Evolutionary conservation across 2,888 invertebrate genomes (phyloP).

Genomic region (Diadegma fenestrale): DNA sequence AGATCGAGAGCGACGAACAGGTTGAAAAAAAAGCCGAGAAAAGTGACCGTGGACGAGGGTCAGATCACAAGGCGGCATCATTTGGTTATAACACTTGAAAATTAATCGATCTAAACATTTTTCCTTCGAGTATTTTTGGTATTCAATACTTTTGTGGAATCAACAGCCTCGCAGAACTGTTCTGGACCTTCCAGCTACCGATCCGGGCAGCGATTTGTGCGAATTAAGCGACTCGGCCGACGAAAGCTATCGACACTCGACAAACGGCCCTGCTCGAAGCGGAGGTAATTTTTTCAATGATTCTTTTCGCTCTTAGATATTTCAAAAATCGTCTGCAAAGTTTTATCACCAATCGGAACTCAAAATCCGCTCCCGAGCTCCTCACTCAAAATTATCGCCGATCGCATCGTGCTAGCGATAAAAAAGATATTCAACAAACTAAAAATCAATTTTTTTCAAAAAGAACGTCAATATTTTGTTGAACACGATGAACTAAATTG

Average conservation of each 20-base stretch:
- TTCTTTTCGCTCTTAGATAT: neutral
- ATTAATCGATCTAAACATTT: conserved; percentile 1
- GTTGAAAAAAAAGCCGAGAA: conserved; percentile 70
- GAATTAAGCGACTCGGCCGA: conserved; percentile 86
- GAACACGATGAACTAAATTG: no score
- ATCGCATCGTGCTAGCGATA: no score
- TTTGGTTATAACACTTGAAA: conserved; percentile 61
- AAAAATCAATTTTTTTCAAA: no score
- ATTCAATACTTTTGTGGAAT: conserved; percentile 14
- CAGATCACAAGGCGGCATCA: conserved; percentile 73
- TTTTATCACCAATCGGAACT: neutral
- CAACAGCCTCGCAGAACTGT: conserved; percentile 82
- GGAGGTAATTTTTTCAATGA: conserved; percentile 55
- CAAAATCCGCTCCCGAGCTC: no score
- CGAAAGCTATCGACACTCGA: conserved; percentile 84
- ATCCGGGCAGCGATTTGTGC: conserved; percentile 88
- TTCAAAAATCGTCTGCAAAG: neutral
- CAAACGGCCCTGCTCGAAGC: conserved; percentile 62
- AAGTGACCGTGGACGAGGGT: conserved; percentile 70
- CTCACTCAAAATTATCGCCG: no score
- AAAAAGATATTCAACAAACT: no score
- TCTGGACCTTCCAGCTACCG: conserved; percentile 87
- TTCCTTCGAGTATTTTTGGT: neutral
- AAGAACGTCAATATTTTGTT: no score
- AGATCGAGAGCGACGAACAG: conserved; percentile 76